Percentiles rank a stretch among this genome's conserved stretches.
These are phyloP conservation scores for Xanthorhoe designata DNA, from an alignment of 2,888 invertebrate species.

Conservation along the genomic window DNA sequence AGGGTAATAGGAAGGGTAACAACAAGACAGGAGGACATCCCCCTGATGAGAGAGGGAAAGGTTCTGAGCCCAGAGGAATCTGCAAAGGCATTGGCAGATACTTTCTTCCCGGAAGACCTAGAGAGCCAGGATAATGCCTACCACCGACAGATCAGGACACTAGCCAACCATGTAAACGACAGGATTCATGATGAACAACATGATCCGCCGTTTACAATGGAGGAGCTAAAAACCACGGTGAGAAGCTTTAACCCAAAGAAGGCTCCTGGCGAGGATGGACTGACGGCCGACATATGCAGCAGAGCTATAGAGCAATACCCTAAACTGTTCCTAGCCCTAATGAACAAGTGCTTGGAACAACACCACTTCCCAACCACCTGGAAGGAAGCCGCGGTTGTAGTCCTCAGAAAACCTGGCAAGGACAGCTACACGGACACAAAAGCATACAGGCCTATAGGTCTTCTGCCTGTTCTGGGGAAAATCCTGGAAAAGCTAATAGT, in stretches of 20 bases:
- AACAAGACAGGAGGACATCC: slow-evolving; percentile 17
- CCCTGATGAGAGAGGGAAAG: not conserved
- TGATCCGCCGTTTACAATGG: slow-evolving; percentile 42
- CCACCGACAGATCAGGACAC: slow-evolving; percentile 13
- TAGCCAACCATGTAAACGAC: slow-evolving; percentile 20
- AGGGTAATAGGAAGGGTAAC: slow-evolving; percentile 21
- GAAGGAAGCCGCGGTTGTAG: slow-evolving; percentile 14
- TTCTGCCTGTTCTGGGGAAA: slow-evolving; percentile 41
- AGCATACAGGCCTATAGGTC: slow-evolving; percentile 42
- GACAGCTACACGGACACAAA: slow-evolving; percentile 37
- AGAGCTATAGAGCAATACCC: slow-evolving; percentile 37
- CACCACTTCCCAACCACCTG: slow-evolving; percentile 34
- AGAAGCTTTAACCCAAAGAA: not conserved
- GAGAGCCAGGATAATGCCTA: slow-evolving; percentile 8
- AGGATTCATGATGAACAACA: slow-evolving; percentile 2
- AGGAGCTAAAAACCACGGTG: not conserved
- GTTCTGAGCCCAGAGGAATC: slow-evolving; percentile 7
- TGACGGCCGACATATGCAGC: slow-evolving; percentile 22
- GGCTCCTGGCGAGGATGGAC: slow-evolving; percentile 27
- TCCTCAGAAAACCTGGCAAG: too few species aligned
- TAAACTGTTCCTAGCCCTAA: slow-evolving; percentile 10
- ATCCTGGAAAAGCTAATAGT: slow-evolving; percentile 17
- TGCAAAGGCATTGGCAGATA: slow-evolving; percentile 11
- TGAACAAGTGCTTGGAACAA: slow-evolving; percentile 38
- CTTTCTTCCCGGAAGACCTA: slow-evolving; percentile 29